A percentile compares a stretch with the other conserved stretches of the same genome.
Evolutionary conservation across 2,888 invertebrate genomes (phyloP).

Genomic region (Xestoiulus laeticollis): DNA sequence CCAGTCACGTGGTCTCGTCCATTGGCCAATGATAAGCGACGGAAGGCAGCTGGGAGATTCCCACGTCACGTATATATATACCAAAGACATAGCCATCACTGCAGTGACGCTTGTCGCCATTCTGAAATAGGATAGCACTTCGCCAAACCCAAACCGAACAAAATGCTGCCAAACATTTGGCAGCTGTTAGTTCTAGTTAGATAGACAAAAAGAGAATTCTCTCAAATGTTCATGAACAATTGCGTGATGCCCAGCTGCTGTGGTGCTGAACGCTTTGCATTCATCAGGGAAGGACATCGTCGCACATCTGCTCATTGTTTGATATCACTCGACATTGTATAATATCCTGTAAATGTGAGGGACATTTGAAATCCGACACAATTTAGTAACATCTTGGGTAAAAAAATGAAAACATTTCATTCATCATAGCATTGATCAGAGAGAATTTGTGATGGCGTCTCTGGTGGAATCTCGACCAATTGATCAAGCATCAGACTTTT

Average conservation of each 20-base stretch:
- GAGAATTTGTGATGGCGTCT: neutral
- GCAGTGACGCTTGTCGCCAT: neutral
- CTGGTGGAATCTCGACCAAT: too few relatives aligned
- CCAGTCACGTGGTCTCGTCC: neutral
- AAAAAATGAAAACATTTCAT: neutral
- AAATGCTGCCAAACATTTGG: neutral
- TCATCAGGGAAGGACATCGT: neutral
- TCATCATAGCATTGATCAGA: too few relatives aligned
- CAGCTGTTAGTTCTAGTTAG: neutral
- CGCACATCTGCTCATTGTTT: neutral
- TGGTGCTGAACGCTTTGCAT: neutral
- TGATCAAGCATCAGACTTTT: too few relatives aligned
- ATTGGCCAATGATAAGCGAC: neutral
- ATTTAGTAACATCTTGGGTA: neutral
- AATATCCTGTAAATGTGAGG: neutral
- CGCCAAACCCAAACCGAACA: slow-evolving; percentile 15
- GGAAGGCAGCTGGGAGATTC: neutral
- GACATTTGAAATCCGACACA: neutral
- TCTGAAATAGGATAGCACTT: neutral
- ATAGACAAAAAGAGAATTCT: neutral
- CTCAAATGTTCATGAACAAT: neutral
- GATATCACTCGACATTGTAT: neutral
- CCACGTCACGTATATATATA: neutral
- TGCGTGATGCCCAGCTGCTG: neutral
- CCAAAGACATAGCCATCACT: neutral